phyloP scores from a whole-genome alignment of 1,140 invertebrate genomes.

The Ceratoteleas bidentatus region DNA sequence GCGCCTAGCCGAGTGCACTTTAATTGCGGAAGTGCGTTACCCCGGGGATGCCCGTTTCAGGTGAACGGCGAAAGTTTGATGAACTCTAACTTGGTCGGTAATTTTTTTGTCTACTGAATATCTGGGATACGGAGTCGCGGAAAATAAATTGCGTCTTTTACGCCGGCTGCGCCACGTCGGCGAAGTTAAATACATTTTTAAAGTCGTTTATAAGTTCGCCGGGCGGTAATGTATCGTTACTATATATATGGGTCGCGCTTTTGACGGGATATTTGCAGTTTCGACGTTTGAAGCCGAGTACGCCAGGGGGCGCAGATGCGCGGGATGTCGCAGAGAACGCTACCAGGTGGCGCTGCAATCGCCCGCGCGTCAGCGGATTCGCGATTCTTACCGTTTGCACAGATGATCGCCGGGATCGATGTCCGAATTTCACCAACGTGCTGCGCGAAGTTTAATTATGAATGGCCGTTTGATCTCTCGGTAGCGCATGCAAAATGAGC shows the following conservation, averaged over 20 bases:
- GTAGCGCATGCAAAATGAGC: too few species aligned
- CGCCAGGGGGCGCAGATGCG: not conserved
- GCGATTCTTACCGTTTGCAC: too few species aligned
- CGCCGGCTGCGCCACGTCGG: not conserved
- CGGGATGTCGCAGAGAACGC: not conserved
- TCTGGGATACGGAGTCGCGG: conserved; percentile 7
- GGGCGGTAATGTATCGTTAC: conserved; percentile 29
- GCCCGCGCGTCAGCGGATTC: not conserved
- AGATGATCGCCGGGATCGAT: too few species aligned
- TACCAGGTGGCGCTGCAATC: conserved; percentile 4
- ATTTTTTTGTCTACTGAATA: conserved; percentile 26
- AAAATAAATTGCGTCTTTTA: conserved; percentile 37
- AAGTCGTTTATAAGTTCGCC: conserved; percentile 37
- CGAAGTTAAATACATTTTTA: conserved; percentile 39
- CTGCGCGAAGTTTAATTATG: too few species aligned
- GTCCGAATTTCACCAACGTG: too few species aligned
- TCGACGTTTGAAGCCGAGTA: conserved; percentile 18
- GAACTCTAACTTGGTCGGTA: not conserved
- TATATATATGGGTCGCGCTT: conserved; percentile 12
- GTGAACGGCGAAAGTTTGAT: conserved; percentile 36
- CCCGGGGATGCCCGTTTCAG: conserved; percentile 15
- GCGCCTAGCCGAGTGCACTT: conserved; percentile 3
- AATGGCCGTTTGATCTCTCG: too few species aligned
- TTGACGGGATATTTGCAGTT: conserved; percentile 26
- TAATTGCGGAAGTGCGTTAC: conserved; percentile 21